Percentiles rank a stretch among this genome's conserved stretches.
phyloP scores from a whole-genome alignment of 2,888 invertebrate species.

The Acanthopleura granulata region DNA sequence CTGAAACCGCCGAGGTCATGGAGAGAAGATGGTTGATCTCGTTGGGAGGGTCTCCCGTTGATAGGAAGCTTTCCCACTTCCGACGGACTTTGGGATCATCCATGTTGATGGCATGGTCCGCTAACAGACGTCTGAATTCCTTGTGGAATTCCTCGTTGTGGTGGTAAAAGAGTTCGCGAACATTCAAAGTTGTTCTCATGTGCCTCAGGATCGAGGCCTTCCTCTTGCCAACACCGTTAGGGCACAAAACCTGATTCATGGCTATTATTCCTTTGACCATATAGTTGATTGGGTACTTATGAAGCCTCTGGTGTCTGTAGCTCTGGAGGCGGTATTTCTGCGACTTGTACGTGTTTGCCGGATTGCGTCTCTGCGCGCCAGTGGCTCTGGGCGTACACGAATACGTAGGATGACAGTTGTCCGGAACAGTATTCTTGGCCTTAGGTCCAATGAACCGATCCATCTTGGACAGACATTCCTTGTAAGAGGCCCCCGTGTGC shows the following conservation, averaged over 20 bases:
- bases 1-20: background rate
- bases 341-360: background rate
- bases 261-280: background rate
- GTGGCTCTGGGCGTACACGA: background rate
- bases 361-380: background rate
- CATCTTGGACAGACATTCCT: background rate
- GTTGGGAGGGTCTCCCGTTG: background rate
- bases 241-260: background rate
- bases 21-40: background rate
- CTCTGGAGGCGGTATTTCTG: background rate
- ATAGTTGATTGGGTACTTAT: background rate
- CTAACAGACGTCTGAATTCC: background rate
- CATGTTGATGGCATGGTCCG: background rate
- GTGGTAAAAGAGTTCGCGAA: background rate
- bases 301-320: background rate
- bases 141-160: background rate
- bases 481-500: background rate
- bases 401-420: background rate
- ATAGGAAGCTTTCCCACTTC: background rate
- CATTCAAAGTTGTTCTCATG: background rate
- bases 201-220: background rate
- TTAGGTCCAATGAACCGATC: background rate
- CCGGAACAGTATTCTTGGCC: background rate
- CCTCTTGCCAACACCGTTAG: background rate
- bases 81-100: background rate